A percentile compares a stretch with the other conserved stretches of the same genome.
Conservation (phyloP, 2,888 invertebrate genomes). For the Leucania comma region DNA sequence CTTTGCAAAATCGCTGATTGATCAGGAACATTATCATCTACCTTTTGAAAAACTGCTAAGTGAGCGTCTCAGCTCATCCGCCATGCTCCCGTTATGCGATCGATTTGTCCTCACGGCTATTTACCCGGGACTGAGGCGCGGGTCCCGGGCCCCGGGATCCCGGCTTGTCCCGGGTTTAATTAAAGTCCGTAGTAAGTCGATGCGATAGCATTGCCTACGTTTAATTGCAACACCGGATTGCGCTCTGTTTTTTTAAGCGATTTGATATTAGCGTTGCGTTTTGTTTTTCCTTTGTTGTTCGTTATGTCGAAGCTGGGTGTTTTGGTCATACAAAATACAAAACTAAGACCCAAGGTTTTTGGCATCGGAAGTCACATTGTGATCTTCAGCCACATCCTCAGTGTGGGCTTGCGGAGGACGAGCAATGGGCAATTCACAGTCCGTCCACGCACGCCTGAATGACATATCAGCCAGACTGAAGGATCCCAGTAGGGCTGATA, state of each 20-base stretch:
- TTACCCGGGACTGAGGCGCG: constrained; percentile 59
- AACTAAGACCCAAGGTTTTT: background rate
- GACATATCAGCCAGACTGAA: too few species aligned
- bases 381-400: too few species aligned
- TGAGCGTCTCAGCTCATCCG: constrained; percentile 43
- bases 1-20: constrained; percentile 54
- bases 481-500: too few species aligned
- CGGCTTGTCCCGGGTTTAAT: constrained; percentile 64
- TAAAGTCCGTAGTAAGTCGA: constrained; percentile 67
- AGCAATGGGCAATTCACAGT: too few species aligned
- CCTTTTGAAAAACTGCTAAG: constrained; percentile 62
- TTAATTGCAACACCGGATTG: constrained; percentile 64
- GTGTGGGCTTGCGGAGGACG: too few species aligned
- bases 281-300: constrained; percentile 24
- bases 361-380: background rate
- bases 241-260: constrained; percentile 49
- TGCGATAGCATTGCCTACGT: constrained; percentile 60
- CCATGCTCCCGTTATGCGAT: constrained; percentile 55
- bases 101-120: constrained; percentile 63
- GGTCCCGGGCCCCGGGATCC: constrained; percentile 42
- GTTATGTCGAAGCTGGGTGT: background rate
- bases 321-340: background rate
- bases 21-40: constrained; percentile 52
- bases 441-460: too few species aligned
- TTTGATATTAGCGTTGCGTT: constrained; percentile 44